Base-by-base conservation (phyloP, 2,113 vertebrate species). In the Ctenomys sociabilis region DNA sequence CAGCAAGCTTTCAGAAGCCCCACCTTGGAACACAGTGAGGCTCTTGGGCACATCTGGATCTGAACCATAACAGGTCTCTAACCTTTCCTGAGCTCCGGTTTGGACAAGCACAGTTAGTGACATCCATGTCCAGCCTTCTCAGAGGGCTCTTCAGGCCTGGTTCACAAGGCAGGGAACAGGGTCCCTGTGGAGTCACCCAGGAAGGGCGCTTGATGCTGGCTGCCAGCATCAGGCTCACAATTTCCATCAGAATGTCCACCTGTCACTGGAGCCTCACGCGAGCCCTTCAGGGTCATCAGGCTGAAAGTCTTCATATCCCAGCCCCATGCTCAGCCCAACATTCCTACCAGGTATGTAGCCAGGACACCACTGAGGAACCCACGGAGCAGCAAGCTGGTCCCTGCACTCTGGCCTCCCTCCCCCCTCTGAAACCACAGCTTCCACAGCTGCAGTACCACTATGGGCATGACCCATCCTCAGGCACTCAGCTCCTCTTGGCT, bases 61-160 rank as follows among this genome's bases (percentile, higher is more conserved):
- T 75, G 43, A 24, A 40, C 72, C 72, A 11, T 26, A 75, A 28
- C 37, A 43, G 72, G 72, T 13, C 45, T 43, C 28, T 26, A 32
- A 4, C 24, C 11, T 19, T 24, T 14, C 54, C 14, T 17, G 6
- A 0, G 4, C 17, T 40, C 16, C 10, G 9, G 10, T 80, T 59
- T 19, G 1, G 0, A 1, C 32, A 0, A 5, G 1, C 2, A 0
- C 43, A 4, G 19, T 61, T 2, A 35, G 16, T 10, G 35, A 17
- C 26, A 21, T 22, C 16, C 4, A 3, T 7, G 19, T 24, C 8
- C 61, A 61, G 68, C 21, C n/a, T 64, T 11, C 49, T 77, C 45
- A 19, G 28, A 54, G 0, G 0, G 1, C 7, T 57, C 59, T 59
- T 77, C 8, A 12, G 1, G 4, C 11, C n/a, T 54, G n/a, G 12